Evolutionary conservation across 2,113 vertebrate genomes (phyloP).

Genomic region (Mesocricetus auratus): DNA sequence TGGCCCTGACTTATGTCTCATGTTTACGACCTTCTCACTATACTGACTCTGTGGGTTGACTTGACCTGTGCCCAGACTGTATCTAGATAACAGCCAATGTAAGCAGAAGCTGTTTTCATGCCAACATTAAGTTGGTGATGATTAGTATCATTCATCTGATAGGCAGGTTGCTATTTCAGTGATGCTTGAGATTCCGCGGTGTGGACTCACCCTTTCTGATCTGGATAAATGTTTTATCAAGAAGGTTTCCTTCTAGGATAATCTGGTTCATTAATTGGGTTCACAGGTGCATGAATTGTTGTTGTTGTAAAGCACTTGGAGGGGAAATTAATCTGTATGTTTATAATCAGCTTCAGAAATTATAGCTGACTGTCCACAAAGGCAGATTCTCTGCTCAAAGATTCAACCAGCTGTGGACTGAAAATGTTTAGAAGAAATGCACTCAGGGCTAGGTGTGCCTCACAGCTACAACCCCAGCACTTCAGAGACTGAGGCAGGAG

Average conservation of each 20-base stretch:
- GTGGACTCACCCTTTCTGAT: background rate
- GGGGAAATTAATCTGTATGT: background rate
- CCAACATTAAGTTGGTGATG: background rate
- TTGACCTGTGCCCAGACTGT: background rate
- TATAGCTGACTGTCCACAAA: background rate
- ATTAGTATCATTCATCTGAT: background rate
- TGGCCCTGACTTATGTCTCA: too few species aligned
- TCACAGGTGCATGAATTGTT: background rate
- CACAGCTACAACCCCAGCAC: background rate
- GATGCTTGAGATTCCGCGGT: rapidly evolving
- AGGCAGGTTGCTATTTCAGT: background rate
- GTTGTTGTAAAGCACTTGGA: background rate
- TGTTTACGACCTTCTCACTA: too few species aligned
- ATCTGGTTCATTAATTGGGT: background rate
- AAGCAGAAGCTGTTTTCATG: background rate
- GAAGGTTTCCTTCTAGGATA: background rate
- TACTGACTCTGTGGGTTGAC: background rate
- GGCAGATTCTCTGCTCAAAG: background rate
- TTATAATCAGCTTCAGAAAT: background rate
- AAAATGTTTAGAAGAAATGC: background rate
- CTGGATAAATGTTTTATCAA: background rate
- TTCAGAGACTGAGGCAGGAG: background rate
- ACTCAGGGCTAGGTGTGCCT: background rate
- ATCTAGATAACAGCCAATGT: background rate
- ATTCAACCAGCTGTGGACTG: background rate